Percentiles rank a stretch among this genome's conserved stretches.
These are phyloP conservation scores for Alviniconcha strummeri DNA, from an alignment of 2,888 invertebrate species.

Conservation along the genomic window DNA sequence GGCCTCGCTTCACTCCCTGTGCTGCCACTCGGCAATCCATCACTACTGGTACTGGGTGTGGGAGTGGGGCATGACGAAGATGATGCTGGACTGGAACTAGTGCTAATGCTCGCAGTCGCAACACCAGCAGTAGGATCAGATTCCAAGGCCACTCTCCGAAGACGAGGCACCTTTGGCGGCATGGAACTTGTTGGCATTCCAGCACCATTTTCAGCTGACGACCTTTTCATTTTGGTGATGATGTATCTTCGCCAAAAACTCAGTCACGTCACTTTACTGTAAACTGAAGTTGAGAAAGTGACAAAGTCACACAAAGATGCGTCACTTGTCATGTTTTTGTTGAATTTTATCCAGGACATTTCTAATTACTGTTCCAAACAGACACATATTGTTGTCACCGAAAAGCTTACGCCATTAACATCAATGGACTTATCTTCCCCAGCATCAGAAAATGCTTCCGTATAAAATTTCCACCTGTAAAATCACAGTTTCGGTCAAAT, in stretches of 20 bases:
- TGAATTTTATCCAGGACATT: not conserved
- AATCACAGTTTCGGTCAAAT: not conserved
- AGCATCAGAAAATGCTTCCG: too few relatives aligned
- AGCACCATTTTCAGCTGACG: not conserved
- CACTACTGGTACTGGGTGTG: not conserved
- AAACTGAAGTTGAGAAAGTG: not conserved
- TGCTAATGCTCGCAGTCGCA: not conserved
- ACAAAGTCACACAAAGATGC: not conserved
- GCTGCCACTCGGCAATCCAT: not conserved
- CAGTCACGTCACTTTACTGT: not conserved
- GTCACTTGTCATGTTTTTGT: not conserved
- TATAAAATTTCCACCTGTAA: too few relatives aligned
- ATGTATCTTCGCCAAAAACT: not conserved
- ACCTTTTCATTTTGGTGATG: constrained; percentile 7
- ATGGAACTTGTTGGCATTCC: not conserved
- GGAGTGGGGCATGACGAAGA: not conserved
- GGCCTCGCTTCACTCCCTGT: not conserved
- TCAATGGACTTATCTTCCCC: too few relatives aligned
- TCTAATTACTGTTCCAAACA: not conserved
- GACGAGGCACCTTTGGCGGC: not conserved
- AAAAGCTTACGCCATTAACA: too few relatives aligned
- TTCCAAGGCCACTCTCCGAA: not conserved
- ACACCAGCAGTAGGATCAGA: too few relatives aligned
- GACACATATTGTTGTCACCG: too few relatives aligned
- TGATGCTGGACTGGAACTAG: not conserved